Conservation (phyloP, 2,888 invertebrate genomes). For the Ligdia adustata region DNA sequence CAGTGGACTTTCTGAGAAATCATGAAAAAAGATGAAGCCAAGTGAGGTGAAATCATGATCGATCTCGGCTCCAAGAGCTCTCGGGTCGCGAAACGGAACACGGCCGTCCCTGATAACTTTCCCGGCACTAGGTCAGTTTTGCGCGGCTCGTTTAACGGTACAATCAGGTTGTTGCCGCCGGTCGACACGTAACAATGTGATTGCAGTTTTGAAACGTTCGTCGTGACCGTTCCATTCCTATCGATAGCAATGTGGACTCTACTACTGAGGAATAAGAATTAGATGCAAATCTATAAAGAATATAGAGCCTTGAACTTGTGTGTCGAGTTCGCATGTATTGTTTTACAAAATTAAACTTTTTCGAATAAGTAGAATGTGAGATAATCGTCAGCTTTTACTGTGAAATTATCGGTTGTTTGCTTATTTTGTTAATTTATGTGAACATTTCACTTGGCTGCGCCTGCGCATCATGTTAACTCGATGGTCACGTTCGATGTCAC, state of each 20-base stretch:
- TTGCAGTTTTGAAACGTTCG: conserved; percentile 76
- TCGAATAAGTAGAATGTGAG: conserved; percentile 14
- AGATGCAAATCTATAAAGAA: conserved; percentile 16
- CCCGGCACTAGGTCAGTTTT: conserved; percentile 83
- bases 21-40: conserved; percentile 33
- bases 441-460: conserved; percentile 25
- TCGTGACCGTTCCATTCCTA: conserved; percentile 51
- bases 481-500: conserved; percentile 47
- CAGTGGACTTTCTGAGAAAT: conserved; percentile 36
- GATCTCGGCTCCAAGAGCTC: conserved; percentile 48
- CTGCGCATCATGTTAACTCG: conserved; percentile 37
- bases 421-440: conserved; percentile 35
- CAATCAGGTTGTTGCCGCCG: conserved; percentile 78
- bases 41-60: conserved; percentile 43
- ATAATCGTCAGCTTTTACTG: conserved; percentile 14
- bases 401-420: conserved; percentile 15
- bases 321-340: conserved; percentile 38
- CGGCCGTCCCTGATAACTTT: conserved; percentile 76
- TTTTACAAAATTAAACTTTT: conserved; percentile 12
- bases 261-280: conserved; percentile 43
- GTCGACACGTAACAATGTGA: conserved; percentile 76
- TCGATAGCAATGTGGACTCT: conserved; percentile 52
- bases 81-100: conserved; percentile 66
- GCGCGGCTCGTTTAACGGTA: conserved; percentile 80
- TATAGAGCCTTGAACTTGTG: conserved; percentile 65